Conservation (phyloP, 2,113 vertebrate genomes). For the Zosterops japonicus region DNA sequence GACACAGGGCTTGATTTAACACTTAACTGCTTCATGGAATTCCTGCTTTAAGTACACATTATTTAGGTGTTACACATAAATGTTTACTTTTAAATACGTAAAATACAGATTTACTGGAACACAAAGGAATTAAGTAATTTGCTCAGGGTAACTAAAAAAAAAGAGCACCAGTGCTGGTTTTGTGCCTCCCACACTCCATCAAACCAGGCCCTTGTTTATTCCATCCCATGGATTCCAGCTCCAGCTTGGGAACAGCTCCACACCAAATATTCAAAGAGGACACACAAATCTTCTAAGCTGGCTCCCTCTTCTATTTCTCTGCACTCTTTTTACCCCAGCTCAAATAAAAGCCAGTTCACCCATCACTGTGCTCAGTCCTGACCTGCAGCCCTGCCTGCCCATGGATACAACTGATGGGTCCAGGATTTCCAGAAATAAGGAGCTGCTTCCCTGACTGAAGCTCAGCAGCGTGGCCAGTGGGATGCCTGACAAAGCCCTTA, state of each 20-base stretch:
- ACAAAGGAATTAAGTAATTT: neutral
- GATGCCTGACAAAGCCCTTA: neutral
- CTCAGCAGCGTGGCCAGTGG: neutral
- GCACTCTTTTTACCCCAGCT: neutral
- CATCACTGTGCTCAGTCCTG: neutral
- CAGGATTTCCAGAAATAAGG: neutral
- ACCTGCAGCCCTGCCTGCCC: neutral
- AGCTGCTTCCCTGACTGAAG: neutral
- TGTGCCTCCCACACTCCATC: neutral
- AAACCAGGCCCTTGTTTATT: neutral
- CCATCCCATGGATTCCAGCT: neutral
- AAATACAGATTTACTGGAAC: neutral
- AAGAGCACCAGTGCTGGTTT: neutral
- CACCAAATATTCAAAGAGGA: neutral
- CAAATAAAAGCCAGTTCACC: neutral
- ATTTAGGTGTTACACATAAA: neutral
- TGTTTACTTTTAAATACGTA: neutral
- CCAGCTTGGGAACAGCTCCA: neutral
- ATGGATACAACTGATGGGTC: neutral
- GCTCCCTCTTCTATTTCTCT: neutral
- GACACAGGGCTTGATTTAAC: neutral
- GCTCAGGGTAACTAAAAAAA: neutral
- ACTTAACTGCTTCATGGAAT: neutral
- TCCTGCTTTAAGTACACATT: neutral
- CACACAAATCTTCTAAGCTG: fast-evolving